These are phyloP conservation scores for Phytoseiulus persimilis DNA, from an alignment of 2,888 invertebrate species.

Conservation along the genomic window DNA sequence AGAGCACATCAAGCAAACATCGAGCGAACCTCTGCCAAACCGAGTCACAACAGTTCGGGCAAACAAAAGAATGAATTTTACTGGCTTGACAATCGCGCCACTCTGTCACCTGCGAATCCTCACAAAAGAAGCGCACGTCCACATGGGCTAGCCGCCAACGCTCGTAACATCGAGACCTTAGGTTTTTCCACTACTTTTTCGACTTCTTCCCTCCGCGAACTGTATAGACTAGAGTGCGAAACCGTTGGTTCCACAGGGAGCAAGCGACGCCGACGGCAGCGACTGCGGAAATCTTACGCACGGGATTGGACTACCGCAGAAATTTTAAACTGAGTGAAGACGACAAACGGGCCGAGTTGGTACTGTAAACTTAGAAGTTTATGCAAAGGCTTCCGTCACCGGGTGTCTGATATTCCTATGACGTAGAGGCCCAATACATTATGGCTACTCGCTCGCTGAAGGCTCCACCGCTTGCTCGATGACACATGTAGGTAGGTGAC, in stretches of 20 bases:
- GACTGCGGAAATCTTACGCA: neutral
- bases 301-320: neutral
- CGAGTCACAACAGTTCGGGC: neutral
- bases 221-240: neutral
- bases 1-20: conserved; percentile 5
- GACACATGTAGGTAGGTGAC: neutral
- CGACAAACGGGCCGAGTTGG: neutral
- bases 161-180: neutral
- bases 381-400: neutral
- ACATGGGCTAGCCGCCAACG: neutral
- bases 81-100: neutral
- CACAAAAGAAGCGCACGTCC: neutral
- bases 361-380: neutral
- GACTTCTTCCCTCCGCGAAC: neutral
- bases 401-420: neutral
- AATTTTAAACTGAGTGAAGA: conserved; percentile 5
- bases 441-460: neutral
- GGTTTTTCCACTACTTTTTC: neutral
- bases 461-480: neutral
- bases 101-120: conserved; percentile 5
- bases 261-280: neutral
- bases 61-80: conserved; percentile 5
- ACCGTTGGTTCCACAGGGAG: neutral
- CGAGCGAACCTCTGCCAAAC: neutral
- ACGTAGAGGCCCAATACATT: neutral